Conservation (phyloP, 2,797 vertebrate species). For the Rhabdomys pumilio region DNA sequence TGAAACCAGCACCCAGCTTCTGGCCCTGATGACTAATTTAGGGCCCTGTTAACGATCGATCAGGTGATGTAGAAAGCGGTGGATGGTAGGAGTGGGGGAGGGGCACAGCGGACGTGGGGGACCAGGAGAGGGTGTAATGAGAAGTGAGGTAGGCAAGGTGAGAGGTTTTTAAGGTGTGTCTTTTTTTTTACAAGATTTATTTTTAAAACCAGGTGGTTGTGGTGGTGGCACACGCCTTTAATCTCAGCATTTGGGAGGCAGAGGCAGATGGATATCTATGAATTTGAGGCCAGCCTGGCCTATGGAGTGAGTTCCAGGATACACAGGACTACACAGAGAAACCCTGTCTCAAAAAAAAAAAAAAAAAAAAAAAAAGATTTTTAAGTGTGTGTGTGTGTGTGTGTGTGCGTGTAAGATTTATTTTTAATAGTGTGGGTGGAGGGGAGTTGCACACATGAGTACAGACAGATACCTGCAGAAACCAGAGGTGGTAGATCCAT, state of each 20-base stretch:
- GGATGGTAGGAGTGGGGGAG: neutral
- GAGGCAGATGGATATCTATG: neutral
- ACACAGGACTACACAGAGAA: neutral
- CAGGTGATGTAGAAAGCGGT: no score
- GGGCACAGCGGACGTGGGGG: neutral
- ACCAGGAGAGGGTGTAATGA: neutral
- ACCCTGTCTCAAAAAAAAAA: neutral
- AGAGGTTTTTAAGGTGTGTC: neutral
- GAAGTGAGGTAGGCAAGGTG: neutral
- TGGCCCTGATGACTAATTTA: slow-evolving; percentile 29
- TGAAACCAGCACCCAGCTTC: neutral
- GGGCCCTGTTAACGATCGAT: neutral
- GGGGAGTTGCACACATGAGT: neutral
- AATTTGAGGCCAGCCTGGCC: neutral
- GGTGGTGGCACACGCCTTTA: neutral
- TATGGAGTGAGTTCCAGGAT: neutral
- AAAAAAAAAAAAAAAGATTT: neutral
- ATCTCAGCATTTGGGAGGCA: neutral
- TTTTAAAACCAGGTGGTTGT: neutral
- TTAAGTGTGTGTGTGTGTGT: neutral
- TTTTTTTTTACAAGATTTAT: neutral
- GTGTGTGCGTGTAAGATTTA: no score
- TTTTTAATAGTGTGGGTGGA: neutral
- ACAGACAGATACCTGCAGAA: neutral
- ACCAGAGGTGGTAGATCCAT: neutral